A percentile compares a stretch with the other conserved stretches of the same genome.
Conservation (phyloP, 2,888 invertebrate species). For the Notocelia uddmanniana region DNA sequence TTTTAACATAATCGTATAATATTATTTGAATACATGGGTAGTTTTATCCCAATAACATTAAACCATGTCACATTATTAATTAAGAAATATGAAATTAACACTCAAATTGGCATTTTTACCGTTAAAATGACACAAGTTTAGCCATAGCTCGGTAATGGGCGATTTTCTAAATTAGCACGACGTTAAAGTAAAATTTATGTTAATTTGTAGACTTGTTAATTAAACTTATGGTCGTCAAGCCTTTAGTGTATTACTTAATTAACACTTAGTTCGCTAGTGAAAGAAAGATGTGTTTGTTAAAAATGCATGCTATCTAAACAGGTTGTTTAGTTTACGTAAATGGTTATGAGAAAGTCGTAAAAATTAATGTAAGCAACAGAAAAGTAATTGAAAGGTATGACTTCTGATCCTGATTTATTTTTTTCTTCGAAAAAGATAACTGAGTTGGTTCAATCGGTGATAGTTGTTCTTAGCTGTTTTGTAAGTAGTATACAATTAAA, state of each 20-base stretch:
- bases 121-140: slow-evolving; percentile 8
- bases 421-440: no score
- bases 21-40: background rate
- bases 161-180: slow-evolving; percentile 19
- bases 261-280: slow-evolving; percentile 8
- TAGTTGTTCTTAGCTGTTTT: no score
- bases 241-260: slow-evolving; percentile 26
- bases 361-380: background rate
- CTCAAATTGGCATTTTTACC: slow-evolving; percentile 7
- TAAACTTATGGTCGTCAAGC: slow-evolving; percentile 27
- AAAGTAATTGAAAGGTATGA: background rate
- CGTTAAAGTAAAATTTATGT: slow-evolving; percentile 25
- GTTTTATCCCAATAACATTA: slow-evolving; percentile 1
- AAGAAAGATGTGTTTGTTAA: background rate
- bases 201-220: slow-evolving; percentile 32
- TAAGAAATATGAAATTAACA: background rate
- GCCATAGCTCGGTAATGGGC: background rate
- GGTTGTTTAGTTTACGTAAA: background rate
- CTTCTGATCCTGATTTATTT: no score
- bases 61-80: slow-evolving; percentile 21
- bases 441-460: no score
- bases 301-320: background rate
- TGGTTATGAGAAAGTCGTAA: background rate
- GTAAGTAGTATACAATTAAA: no score
- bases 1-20: slow-evolving; percentile 1